A percentile compares a stretch with the other conserved stretches of the same genome.
These are phyloP conservation scores for Coenonympha arcania DNA, from an alignment of 2,888 invertebrate genomes.

Conservation along the genomic window DNA sequence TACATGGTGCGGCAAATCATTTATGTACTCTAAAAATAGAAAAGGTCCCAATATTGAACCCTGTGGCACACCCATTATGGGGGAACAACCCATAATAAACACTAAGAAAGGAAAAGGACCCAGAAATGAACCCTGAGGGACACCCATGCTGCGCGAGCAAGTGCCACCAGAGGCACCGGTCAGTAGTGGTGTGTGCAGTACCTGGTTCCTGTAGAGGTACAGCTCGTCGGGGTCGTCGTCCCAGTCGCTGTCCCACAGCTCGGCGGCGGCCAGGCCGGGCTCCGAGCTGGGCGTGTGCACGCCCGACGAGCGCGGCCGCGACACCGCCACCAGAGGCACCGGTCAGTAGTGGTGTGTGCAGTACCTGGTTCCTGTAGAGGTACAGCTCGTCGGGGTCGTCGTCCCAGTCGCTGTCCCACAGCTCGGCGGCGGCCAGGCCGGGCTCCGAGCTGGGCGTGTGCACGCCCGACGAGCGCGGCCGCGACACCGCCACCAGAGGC, in stretches of 20 bases:
- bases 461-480: slow-evolving; percentile 91
- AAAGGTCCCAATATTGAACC: too few species aligned
- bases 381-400: slow-evolving; percentile 90
- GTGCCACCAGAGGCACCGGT: slow-evolving; percentile 81
- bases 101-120: too few species aligned
- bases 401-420: slow-evolving; percentile 93
- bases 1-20: too few species aligned
- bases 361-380: slow-evolving; percentile 84
- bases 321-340: slow-evolving; percentile 87
- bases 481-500: slow-evolving; percentile 92
- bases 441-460: slow-evolving; percentile 97
- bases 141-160: too few species aligned
- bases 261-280: slow-evolving; percentile 87
- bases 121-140: too few species aligned
- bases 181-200: slow-evolving; percentile 35
- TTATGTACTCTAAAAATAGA: too few species aligned
- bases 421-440: slow-evolving; percentile 86
- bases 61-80: too few species aligned
- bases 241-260: slow-evolving; percentile 92
- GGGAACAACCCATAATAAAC: too few species aligned
- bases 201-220: slow-evolving; percentile 85
- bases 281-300: slow-evolving; percentile 96
- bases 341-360: not conserved
- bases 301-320: slow-evolving; percentile 92
- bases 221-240: slow-evolving; percentile 90